Conservation (phyloP, 2,888 invertebrate species). For the Malacosoma neustria region DNA sequence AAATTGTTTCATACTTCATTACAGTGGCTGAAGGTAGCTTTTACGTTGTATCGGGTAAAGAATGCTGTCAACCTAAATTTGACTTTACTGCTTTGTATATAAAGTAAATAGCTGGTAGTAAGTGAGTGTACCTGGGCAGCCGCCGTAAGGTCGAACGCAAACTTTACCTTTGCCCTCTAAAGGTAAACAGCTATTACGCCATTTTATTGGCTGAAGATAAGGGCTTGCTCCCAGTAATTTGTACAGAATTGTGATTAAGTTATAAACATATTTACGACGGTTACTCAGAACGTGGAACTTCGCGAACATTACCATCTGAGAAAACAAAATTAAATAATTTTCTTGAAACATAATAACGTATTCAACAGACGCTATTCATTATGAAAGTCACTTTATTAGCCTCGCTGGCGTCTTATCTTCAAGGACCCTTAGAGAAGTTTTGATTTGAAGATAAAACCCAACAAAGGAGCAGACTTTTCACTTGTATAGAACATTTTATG, state of each 20-base stretch:
- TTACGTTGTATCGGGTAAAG: conserved; percentile 22
- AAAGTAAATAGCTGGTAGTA: conserved; percentile 22
- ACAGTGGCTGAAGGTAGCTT: conserved; percentile 41
- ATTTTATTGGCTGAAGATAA: conserved; percentile 44
- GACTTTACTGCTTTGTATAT: conserved; percentile 25
- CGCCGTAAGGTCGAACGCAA: conserved; percentile 42
- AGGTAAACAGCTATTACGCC: conserved; percentile 31
- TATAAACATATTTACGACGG: conserved; percentile 20
- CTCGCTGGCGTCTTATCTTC: background rate
- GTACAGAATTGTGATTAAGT: conserved; percentile 19
- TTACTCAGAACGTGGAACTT: conserved; percentile 10
- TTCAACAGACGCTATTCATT: background rate
- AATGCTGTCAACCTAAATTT: conserved; percentile 26
- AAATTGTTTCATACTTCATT: conserved; percentile 53
- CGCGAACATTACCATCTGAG: conserved; percentile 2
- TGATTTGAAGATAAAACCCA: background rate
- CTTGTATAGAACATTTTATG: background rate
- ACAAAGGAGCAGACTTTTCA: background rate
- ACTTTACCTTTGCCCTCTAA: conserved; percentile 35
- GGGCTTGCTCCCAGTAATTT: conserved; percentile 17
- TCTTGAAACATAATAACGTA: background rate
- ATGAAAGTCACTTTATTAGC: background rate
- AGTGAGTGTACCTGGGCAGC: conserved; percentile 18
- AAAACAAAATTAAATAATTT: conserved; percentile 1
- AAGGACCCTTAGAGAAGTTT: background rate